Base-by-base conservation (phyloP, 2,113 vertebrate genomes). In the Noctilio leporinus region DNA sequence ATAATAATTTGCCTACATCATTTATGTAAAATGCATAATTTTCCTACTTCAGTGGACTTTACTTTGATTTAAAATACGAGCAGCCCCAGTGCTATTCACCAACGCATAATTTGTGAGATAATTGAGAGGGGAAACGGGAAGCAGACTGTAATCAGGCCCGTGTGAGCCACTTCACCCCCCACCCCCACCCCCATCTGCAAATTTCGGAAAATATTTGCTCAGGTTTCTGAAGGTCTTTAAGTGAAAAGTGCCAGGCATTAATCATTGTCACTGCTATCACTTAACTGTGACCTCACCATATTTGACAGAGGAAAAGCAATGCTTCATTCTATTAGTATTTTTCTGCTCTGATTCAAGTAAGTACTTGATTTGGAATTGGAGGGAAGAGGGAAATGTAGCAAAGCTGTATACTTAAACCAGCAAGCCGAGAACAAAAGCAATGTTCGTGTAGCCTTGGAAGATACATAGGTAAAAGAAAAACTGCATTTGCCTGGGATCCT, bases 401-500 rank as follows among this genome's bases (percentile, higher is more conserved):
- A 89, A 2, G 19, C 95, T 96, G 28, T 95, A 77, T 95, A 77
- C 96, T 97, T 96, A 86, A 96, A 95, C 85, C 82, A 95, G 89
- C 97, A 94, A 88, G 97, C 30, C 67, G 49, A 95, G 97, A 97
- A 95, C 96, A 96, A 97, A 98, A 97, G 7, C 65, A 94, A 0
- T 4, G 0, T 15, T 40, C 51, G 19, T 4, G 20, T 73, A 47
- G 94, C 90, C 89, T 93, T 81, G 49, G 93, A 95, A 96, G 90
- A 80, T 26, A 69, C 30, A 73, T 0, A 94, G 89, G 91, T 95
- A 96, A 97, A 91, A 85, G 12, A 92, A 95, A 97, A 96, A 92
- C 84, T 0, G 45, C 38, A 86, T 85, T 78, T 0, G 95, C 0
- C 96, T 88, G 62, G 51, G 83, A 84, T 30, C 84, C 89, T 69